Evolutionary conservation across 2,888 invertebrate genomes (phyloP).

Genomic region (Epinotia ramella): DNA sequence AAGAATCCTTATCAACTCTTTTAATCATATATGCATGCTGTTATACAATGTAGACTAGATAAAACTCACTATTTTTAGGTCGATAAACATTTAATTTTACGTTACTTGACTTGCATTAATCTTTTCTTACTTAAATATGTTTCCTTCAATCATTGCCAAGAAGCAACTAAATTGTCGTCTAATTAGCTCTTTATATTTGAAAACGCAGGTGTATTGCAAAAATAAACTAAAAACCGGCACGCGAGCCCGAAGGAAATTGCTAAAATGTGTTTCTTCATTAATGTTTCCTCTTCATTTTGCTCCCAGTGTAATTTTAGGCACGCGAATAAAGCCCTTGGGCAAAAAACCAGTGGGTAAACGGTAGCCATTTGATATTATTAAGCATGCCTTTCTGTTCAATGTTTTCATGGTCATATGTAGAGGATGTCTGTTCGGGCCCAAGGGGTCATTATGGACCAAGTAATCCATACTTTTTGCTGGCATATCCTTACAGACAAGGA

Average conservation of each 20-base stretch:
- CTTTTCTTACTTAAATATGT: not conserved
- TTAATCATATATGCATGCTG: not conserved
- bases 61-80: not conserved
- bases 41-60: not conserved
- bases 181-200: not conserved
- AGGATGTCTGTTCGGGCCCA: conserved; percentile 78
- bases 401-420: conserved; percentile 65
- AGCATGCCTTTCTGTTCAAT: conserved; percentile 66
- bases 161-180: conserved; percentile 6
- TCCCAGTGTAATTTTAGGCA: conserved; percentile 73
- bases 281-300: conserved; percentile 57
- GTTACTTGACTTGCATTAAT: conserved; percentile 17
- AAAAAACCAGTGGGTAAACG: conserved; percentile 63
- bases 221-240: conserved; percentile 37
- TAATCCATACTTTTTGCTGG: conserved; percentile 64
- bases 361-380: conserved; percentile 63
- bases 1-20: not conserved
- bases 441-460: conserved; percentile 73
- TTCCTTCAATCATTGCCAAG: conserved; percentile 11
- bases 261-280: conserved; percentile 46
- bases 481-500: conserved; percentile 39
- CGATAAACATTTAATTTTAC: not conserved
- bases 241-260: conserved; percentile 44
- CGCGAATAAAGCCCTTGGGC: conserved; percentile 67
- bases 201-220: conserved; percentile 13